phyloP scores from a whole-genome alignment of 1,140 invertebrate species.

The Vollenhovia emeryi region DNA sequence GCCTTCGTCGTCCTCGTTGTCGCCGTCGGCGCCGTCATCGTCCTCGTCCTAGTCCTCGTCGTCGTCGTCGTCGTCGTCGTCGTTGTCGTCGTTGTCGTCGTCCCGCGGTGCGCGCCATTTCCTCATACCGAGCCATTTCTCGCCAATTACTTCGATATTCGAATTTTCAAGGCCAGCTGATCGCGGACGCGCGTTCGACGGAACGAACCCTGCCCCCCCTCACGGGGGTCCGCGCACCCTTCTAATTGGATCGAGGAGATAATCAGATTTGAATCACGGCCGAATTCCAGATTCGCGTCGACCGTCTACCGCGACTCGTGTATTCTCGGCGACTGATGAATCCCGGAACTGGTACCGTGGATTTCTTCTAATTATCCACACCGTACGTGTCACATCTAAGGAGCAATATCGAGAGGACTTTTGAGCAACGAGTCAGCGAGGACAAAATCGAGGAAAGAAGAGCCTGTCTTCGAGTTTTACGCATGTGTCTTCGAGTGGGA shows the following conservation, averaged over 20 bases:
- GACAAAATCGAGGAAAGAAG: not conserved
- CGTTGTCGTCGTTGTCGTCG: slow-evolving; percentile 65
- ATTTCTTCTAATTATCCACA: not conserved
- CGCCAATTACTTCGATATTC: slow-evolving; percentile 81
- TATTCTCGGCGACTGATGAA: not conserved
- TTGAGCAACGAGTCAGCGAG: not conserved
- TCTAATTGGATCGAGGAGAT: slow-evolving; percentile 81
- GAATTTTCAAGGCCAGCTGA: slow-evolving; percentile 79
- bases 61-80: slow-evolving; percentile 60
- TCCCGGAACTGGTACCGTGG: not conserved
- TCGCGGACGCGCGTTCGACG: slow-evolving; percentile 42
- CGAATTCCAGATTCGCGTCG: slow-evolving; percentile 45
- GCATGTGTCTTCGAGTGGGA: slow-evolving; percentile 42
- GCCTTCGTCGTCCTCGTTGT: slow-evolving; percentile 1
- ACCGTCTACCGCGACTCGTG: not conserved
- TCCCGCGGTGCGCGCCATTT: slow-evolving; percentile 53
- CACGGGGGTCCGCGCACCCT: slow-evolving; percentile 39
- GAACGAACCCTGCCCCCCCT: slow-evolving; percentile 34
- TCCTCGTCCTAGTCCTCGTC: slow-evolving; percentile 35
- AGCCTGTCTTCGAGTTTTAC: not conserved
- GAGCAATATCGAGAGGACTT: not conserved
- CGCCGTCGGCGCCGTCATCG: slow-evolving; percentile 63
- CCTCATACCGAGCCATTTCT: slow-evolving; percentile 63
- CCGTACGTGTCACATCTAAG: not conserved
- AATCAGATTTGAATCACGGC: slow-evolving; percentile 82